Percentiles rank a stretch among this genome's conserved stretches.
Evolutionary conservation across 2,113 vertebrate species (phyloP).

Genomic region (Saguinus imperator): DNA sequence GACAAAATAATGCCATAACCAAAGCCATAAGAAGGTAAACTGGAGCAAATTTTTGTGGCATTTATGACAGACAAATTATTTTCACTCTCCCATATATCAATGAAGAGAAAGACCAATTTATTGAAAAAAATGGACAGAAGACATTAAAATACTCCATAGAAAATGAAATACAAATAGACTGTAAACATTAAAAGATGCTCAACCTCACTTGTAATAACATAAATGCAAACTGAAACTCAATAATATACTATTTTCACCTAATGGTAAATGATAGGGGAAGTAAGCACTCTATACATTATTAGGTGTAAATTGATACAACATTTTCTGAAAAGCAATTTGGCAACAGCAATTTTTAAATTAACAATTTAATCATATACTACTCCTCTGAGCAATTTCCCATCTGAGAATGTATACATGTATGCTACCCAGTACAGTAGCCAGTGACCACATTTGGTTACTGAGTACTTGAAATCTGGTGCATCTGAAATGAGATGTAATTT

Average conservation of each 20-base stretch:
- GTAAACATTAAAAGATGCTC: not conserved
- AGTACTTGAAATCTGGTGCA: not conserved
- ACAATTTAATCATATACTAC: not conserved
- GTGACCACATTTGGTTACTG: not conserved
- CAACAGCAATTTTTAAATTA: not conserved
- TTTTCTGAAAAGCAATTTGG: not conserved
- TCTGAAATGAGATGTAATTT: not conserved
- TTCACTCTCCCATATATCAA: not conserved
- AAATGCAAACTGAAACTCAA: conserved; percentile 26
- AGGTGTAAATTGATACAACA: not conserved
- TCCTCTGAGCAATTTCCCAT: not conserved
- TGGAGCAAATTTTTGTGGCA: not conserved
- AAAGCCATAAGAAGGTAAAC: not conserved
- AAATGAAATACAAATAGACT: not conserved
- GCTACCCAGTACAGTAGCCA: not conserved
- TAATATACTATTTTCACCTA: not conserved
- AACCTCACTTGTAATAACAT: not conserved
- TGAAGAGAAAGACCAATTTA: not conserved
- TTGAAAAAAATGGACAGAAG: not conserved
- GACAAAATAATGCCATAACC: not conserved
- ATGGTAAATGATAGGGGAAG: not conserved
- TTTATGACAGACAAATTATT: not conserved
- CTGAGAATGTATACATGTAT: not conserved
- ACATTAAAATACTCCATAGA: not conserved
- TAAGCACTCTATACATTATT: not conserved